Conservation (phyloP, 2,113 vertebrate genomes). For the Dasyprocta punctata region DNA sequence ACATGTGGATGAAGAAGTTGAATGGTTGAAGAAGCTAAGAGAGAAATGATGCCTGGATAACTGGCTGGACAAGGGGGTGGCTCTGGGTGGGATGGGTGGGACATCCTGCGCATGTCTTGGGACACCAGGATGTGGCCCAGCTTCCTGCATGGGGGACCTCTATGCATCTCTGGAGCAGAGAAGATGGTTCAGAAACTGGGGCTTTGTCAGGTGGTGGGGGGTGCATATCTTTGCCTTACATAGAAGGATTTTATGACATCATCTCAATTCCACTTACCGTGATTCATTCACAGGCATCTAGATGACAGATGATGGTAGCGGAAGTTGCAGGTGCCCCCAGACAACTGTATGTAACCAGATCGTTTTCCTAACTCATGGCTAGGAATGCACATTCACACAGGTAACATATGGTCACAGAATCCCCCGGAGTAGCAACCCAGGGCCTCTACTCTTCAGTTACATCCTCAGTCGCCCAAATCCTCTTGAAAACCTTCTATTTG, state of each 20-base stretch:
- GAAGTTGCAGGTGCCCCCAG: background rate
- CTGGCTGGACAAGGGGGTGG: background rate
- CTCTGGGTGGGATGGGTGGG: background rate
- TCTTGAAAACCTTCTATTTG: background rate
- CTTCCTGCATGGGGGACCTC: background rate
- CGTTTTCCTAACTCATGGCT: background rate
- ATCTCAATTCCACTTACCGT: background rate
- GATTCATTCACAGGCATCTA: background rate
- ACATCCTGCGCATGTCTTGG: background rate
- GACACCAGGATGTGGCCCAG: background rate
- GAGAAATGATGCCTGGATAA: background rate
- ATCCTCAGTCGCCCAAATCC: background rate
- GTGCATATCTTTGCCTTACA: background rate
- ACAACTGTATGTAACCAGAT: background rate
- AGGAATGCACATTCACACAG: background rate
- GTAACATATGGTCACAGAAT: background rate
- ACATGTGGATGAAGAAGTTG: background rate
- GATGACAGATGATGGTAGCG: too few relatives aligned
- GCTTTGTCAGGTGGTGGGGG: background rate
- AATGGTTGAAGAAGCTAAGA: background rate
- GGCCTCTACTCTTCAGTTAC: background rate
- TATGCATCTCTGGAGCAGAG: background rate
- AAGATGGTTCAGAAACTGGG: background rate
- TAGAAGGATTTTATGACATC: background rate
- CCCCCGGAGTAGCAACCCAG: background rate